Evolutionary conservation across 2,888 invertebrate genomes (phyloP), one percentile per base, ranked within the genome.

Genomic region (Dione vanillae): DNA sequence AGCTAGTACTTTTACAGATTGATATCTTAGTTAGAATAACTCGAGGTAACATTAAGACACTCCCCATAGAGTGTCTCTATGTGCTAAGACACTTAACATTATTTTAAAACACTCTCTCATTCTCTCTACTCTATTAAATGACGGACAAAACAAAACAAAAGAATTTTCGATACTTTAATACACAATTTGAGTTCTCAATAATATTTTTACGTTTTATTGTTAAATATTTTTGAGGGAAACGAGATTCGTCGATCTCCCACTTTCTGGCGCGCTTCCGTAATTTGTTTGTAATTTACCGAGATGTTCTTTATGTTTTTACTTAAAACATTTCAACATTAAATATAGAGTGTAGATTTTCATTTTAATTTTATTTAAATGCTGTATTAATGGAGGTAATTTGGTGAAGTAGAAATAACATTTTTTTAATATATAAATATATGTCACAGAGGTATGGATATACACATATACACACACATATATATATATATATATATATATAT

Each of bases 261-360:
- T 54, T 27, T 16, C n/a, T 14, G 27, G 14, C 35, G 27, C 52
- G 54, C 54, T 54, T 35, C n/a, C 5, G 10, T 56, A 37, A 56
- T 56, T 37, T 56, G 37, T 56, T 56, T 37, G 56, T 56, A 56
- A 56, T 56, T 56, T 56, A 56, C 56, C 3, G 56, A 56, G 11
- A 56, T 37, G 56, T 56, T 56, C 56, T 56, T 56, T 11, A 56
- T n/a, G 16, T 56, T 56, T 56, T 37, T 37, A 37, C 56, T 56
- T 56, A 56, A 56, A 56, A 37, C 56, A 37, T 37, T 56, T 56
- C 16, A 56, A 37, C 56, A 10, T 56, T 56, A 37, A 56, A 56
- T 11, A 56, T 37, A 2, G 16, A 37, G 16, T 16, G 37, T 37
- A 37, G n/a, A 37, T 45, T 35, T 16, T n/a, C n/a, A n/a, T 37